Evolutionary conservation across 2,888 invertebrate genomes (phyloP).

Genomic region (Synanthedon tipuliformis): DNA sequence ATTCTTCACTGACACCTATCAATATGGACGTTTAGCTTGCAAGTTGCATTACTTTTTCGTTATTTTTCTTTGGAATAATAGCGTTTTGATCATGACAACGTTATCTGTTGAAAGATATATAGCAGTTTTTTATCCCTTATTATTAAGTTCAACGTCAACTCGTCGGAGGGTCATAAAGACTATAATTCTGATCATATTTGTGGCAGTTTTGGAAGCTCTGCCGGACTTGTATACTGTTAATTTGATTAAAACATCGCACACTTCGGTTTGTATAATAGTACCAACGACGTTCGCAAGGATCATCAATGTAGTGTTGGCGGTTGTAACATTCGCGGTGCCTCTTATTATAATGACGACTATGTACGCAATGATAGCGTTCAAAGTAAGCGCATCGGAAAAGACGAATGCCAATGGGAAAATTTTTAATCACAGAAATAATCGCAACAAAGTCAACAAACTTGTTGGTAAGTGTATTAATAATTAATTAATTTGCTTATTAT

Average conservation of each 20-base stretch:
- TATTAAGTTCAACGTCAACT: slow-evolving; percentile 23
- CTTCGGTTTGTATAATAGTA: slow-evolving; percentile 26
- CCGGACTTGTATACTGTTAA: slow-evolving; percentile 22
- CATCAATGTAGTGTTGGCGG: slow-evolving; percentile 27
- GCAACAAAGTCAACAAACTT: slow-evolving; percentile 38
- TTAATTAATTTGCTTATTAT: too few relatives aligned
- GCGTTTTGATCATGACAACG: slow-evolving; percentile 37
- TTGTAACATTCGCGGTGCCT: slow-evolving; percentile 34
- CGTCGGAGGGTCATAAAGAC: slow-evolving; percentile 32
- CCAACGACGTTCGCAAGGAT: slow-evolving; percentile 27
- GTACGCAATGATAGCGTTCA: slow-evolving; percentile 36
- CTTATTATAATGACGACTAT: slow-evolving; percentile 34
- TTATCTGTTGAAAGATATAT: slow-evolving; percentile 40
- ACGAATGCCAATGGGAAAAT: slow-evolving; percentile 19
- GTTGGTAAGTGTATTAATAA: slow-evolving; percentile 27
- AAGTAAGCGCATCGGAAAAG: slow-evolving; percentile 26
- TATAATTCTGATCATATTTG: slow-evolving; percentile 28
- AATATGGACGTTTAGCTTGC: slow-evolving; percentile 23
- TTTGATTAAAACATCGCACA: slow-evolving; percentile 20
- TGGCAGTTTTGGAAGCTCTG: slow-evolving; percentile 29
- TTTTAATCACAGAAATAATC: slow-evolving; percentile 35
- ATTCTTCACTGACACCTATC: slow-evolving; percentile 14
- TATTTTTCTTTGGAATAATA: slow-evolving; percentile 33
- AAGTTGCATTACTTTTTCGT: slow-evolving; percentile 33
- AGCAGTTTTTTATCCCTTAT: slow-evolving; percentile 35